Evolutionary conservation across 1,140 invertebrate species (phyloP).

Genomic region (Drosophila navojoa): DNA sequence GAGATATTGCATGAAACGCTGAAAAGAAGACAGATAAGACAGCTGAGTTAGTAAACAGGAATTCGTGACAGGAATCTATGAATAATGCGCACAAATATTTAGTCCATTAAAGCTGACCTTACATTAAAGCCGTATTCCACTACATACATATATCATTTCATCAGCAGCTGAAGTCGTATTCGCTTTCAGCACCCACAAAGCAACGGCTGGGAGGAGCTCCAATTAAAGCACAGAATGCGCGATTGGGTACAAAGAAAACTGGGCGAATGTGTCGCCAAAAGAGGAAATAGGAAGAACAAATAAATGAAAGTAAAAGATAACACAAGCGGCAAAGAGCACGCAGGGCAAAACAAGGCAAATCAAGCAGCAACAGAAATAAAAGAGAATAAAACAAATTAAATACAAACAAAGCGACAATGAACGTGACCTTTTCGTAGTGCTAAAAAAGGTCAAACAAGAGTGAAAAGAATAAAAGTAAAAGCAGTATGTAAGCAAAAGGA

Average conservation of each 20-base stretch:
- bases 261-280: constrained; percentile 31
- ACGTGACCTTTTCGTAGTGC: constrained; percentile 29
- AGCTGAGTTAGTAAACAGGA: background rate
- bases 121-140: too few relatives aligned
- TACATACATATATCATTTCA: background rate
- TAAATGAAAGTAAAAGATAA: constrained; percentile 34
- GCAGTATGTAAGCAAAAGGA: background rate
- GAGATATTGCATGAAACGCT: constrained; percentile 99
- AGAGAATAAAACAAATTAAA: constrained; percentile 25
- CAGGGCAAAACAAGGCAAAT: constrained; percentile 17
- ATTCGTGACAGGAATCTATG: background rate
- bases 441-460: constrained; percentile 25
- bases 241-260: constrained; percentile 4
- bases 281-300: constrained; percentile 5
- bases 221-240: background rate
- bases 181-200: background rate
- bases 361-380: constrained; percentile 4
- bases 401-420: constrained; percentile 28
- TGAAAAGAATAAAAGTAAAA: constrained; percentile 42
- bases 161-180: background rate
- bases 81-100: background rate
- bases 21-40: constrained; percentile 84
- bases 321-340: constrained; percentile 34
- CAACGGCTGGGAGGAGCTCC: background rate
- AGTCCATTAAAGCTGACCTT: background rate